These are phyloP conservation scores for Halcyon chelicuti DNA, from an alignment of 2,797 vertebrate species.

Conservation along the genomic window DNA sequence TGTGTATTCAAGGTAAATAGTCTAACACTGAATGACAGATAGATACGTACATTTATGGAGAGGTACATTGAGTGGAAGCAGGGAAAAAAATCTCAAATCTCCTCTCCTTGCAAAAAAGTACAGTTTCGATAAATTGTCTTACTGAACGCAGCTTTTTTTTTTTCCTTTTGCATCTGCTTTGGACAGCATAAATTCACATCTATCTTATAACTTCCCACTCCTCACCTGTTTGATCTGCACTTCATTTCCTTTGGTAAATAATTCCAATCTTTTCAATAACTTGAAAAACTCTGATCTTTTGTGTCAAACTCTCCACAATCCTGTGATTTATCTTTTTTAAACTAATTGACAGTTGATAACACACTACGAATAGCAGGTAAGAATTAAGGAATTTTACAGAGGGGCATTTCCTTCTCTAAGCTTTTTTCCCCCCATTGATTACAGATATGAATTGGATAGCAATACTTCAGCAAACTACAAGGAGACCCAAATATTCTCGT, in stretches of 20 bases:
- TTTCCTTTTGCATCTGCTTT: not conserved
- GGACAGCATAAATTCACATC: not conserved
- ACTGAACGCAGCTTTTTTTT: not conserved
- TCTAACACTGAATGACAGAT: not conserved
- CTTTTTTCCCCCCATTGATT: not conserved
- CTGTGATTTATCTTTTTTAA: not conserved
- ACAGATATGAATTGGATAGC: not conserved
- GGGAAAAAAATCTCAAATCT: not conserved
- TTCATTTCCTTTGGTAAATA: not conserved
- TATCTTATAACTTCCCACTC: not conserved
- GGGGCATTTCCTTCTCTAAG: not conserved
- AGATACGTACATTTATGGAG: not conserved
- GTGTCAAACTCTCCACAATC: not conserved
- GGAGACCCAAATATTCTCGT: not conserved
- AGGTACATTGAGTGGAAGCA: not conserved
- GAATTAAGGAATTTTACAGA: not conserved
- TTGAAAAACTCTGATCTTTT: not conserved
- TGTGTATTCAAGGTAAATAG: not conserved
- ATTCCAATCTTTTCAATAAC: not conserved
- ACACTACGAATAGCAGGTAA: not conserved
- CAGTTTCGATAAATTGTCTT: not conserved
- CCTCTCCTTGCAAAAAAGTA: not conserved
- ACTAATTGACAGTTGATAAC: constrained; percentile 5
- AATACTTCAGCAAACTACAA: not conserved
- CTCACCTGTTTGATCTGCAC: not conserved